phyloP scores from a whole-genome alignment of 2,797 vertebrate genomes.

The Tokudaia tokunoshimensis region DNA sequence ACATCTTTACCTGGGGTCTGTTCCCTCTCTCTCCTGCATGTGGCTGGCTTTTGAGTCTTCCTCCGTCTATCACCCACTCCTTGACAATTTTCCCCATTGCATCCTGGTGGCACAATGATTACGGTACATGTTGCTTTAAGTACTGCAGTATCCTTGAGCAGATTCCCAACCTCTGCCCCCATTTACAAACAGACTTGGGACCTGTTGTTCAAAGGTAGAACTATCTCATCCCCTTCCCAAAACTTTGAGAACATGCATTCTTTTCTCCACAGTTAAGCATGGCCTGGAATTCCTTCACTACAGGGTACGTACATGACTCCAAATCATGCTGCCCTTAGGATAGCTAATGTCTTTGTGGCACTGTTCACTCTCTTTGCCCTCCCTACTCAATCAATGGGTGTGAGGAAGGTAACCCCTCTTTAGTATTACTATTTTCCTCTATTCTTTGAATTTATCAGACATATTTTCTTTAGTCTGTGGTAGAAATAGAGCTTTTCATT shows the following conservation, averaged over 20 bases:
- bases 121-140: neutral
- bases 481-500: neutral
- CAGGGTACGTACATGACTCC: neutral
- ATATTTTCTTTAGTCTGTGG: neutral
- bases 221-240: neutral
- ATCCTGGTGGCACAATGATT: rapidly evolving
- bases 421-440: neutral
- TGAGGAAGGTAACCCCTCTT: neutral
- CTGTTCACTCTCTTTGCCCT: rapidly evolving
- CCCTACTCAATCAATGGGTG: too few relatives aligned
- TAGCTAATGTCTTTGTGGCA: rapidly evolving
- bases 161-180: neutral
- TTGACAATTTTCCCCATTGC: neutral
- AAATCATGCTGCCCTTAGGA: rapidly evolving
- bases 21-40: too few relatives aligned
- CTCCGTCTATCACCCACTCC: too few relatives aligned
- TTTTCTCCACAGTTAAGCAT: neutral
- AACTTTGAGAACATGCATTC: neutral
- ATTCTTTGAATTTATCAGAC: neutral
- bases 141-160: neutral
- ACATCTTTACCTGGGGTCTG: neutral
- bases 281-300: neutral
- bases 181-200: neutral
- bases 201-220: too few relatives aligned
- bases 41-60: neutral